Evolutionary conservation across 2,797 vertebrate genomes (phyloP).

Genomic region (Diglossa cyanea): DNA sequence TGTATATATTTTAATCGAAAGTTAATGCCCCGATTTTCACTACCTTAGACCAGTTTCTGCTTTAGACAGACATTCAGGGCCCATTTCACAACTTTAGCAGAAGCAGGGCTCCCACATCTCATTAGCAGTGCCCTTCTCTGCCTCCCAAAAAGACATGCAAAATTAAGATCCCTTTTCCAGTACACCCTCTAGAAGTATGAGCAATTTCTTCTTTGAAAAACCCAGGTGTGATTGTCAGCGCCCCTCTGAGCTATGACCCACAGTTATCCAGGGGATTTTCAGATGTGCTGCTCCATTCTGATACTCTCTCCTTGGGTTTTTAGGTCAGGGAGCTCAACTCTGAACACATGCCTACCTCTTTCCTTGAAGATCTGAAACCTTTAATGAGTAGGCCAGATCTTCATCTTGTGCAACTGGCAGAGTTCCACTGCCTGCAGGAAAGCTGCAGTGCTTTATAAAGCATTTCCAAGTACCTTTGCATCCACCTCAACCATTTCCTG

Average conservation of each 20-base stretch:
- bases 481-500: conserved; percentile 22
- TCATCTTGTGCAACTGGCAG: conserved; percentile 23
- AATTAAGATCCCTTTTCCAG: not conserved
- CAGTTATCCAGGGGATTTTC: not conserved
- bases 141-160: not conserved
- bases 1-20: not conserved
- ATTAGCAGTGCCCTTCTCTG: not conserved
- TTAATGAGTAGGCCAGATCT: conserved; percentile 41
- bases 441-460: not conserved
- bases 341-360: not conserved
- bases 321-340: not conserved
- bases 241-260: not conserved
- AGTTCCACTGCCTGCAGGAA: conserved; percentile 46
- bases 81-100: not conserved
- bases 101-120: not conserved
- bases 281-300: not conserved
- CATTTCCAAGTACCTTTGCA: conserved; percentile 21
- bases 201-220: not conserved
- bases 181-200: not conserved
- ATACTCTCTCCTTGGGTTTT: not conserved
- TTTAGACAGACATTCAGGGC: not conserved
- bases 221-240: not conserved
- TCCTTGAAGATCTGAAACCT: conserved; percentile 1
- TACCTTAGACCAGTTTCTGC: not conserved
- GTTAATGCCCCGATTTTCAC: not conserved